A percentile compares a stretch with the other conserved stretches of the same genome.
Conservation (phyloP, 2,888 invertebrate species). For the Pseudococcus jackbeardsleyi region DNA sequence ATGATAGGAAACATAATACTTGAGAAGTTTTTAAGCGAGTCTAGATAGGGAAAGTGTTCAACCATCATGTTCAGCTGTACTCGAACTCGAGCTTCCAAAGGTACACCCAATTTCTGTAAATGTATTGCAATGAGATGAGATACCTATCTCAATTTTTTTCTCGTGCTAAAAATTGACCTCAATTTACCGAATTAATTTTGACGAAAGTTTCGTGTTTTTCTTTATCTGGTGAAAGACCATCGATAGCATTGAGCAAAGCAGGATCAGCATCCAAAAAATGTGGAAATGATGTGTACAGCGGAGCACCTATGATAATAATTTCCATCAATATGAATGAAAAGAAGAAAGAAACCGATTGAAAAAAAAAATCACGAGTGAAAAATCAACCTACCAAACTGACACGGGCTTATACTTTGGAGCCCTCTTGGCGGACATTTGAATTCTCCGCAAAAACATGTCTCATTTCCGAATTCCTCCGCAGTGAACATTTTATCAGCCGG, state of each 20-base stretch:
- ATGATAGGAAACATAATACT: conserved; percentile 87
- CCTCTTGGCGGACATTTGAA: conserved; percentile 80
- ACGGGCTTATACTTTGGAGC: conserved; percentile 87
- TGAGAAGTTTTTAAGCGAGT: conserved; percentile 81
- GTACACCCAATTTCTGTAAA: conserved; percentile 86
- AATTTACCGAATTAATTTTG: conserved; percentile 86
- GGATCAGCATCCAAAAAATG: conserved; percentile 89
- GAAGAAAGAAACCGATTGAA: no score
- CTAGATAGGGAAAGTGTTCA: conserved; percentile 78
- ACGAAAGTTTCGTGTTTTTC: conserved; percentile 83
- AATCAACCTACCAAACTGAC: conserved; percentile 82
- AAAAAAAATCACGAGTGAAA: not conserved
- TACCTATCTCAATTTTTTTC: no score
- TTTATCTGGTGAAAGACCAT: conserved; percentile 79
- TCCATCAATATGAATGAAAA: not conserved
- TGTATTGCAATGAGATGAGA: not conserved
- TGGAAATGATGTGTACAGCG: conserved; percentile 89
- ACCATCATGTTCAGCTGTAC: conserved; percentile 87
- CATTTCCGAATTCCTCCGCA: conserved; percentile 75
- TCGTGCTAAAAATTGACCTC: not conserved
- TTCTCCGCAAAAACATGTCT: conserved; percentile 83
- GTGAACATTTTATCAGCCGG: conserved; percentile 79
- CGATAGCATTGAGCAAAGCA: conserved; percentile 77
- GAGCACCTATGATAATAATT: conserved; percentile 77
- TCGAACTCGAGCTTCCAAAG: conserved; percentile 84